Conservation (phyloP, 2,888 invertebrate species). For the Drosophila siamana region DNA sequence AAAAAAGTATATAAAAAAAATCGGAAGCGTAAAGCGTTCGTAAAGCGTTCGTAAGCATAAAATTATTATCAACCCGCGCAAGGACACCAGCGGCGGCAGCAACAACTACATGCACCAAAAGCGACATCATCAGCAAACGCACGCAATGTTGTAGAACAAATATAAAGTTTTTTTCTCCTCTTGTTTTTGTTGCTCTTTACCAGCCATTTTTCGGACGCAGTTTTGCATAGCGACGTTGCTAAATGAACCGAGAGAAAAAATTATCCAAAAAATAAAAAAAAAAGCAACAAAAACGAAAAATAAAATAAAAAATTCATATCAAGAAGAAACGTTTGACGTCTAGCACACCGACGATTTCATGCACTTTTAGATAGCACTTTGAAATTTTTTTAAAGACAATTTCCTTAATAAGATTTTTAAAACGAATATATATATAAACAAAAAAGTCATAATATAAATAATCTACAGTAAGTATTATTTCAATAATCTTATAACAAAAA, state of each 20-base stretch:
- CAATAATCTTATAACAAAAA: too few relatives aligned
- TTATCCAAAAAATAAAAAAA: constrained; percentile 60
- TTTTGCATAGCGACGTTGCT: constrained; percentile 73
- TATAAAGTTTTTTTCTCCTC: constrained; percentile 67
- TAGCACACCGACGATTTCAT: constrained; percentile 9
- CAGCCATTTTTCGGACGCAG: constrained; percentile 67
- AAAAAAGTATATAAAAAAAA: constrained; percentile 39
- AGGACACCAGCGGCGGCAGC: constrained; percentile 41
- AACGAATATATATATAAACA: too few relatives aligned
- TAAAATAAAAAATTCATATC: constrained; percentile 62
- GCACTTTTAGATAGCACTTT: too few relatives aligned
- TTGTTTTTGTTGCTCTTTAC: constrained; percentile 46
- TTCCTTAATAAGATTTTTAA: too few relatives aligned
- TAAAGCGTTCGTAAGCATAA: constrained; percentile 74
- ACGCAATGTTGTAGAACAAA: constrained; percentile 75
- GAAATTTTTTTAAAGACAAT: too few relatives aligned
- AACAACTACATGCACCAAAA: constrained; percentile 13
- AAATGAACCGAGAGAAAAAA: constrained; percentile 77
- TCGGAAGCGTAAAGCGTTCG: constrained; percentile 57
- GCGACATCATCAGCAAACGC: constrained; percentile 38
- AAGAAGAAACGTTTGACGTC: constrained; percentile 24
- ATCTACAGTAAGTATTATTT: too few relatives aligned
- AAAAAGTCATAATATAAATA: too few relatives aligned
- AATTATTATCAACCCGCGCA: constrained; percentile 73
- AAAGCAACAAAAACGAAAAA: constrained; percentile 25